Evolutionary conservation across 1,140 invertebrate genomes (phyloP).

Genomic region (Meloidogyne floridensis): DNA sequence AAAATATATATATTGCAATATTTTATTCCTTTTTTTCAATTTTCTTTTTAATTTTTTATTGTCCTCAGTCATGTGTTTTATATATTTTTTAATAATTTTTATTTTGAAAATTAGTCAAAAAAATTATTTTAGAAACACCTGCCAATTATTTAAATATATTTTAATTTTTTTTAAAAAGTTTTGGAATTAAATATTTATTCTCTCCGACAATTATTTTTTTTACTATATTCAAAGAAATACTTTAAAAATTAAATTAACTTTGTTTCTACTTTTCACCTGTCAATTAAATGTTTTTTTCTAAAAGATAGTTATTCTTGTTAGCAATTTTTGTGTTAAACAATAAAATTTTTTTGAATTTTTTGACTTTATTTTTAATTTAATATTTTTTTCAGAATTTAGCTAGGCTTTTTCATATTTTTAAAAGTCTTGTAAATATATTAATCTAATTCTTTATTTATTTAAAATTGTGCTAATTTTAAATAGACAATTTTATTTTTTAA

Average conservation of each 20-base stretch:
- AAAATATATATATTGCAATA: too few relatives aligned
- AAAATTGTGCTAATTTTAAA: constrained; percentile 2
- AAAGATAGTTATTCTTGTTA: too few relatives aligned
- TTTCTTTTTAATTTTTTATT: not conserved
- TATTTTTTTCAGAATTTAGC: too few relatives aligned
- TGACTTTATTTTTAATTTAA: too few relatives aligned
- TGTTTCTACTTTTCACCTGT: too few relatives aligned
- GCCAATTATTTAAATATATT: not conserved
- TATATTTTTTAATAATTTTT: not conserved
- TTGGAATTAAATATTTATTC: not conserved
- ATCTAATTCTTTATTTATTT: not conserved
- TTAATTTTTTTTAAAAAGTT: not conserved
- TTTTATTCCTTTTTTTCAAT: not conserved
- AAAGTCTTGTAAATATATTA: not conserved
- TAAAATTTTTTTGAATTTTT: too few relatives aligned
- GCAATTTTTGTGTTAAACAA: too few relatives aligned
- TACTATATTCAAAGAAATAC: too few relatives aligned
- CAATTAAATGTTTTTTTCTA: too few relatives aligned
- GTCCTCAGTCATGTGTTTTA: not conserved
- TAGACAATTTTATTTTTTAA: not conserved
- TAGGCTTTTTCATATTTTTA: not conserved
- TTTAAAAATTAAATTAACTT: too few relatives aligned
- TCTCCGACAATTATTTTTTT: too few relatives aligned
- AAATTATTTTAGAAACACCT: not conserved
- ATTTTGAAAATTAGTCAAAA: too few relatives aligned